Base-by-base conservation (phyloP, 1,140 invertebrate genomes). In the Rhynchophorus ferrugineus region DNA sequence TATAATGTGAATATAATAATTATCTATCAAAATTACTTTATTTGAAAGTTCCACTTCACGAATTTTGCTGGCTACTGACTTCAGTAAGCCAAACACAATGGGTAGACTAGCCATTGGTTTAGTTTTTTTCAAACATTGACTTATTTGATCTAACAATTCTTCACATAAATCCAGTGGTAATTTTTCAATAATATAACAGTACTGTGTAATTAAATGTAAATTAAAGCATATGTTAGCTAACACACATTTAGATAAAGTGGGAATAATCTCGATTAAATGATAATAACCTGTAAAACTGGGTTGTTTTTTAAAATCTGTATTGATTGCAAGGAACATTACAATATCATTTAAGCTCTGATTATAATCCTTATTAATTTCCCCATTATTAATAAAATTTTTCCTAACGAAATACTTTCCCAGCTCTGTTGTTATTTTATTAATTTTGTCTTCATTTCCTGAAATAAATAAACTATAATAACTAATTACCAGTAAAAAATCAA, bases 361-460 rank as follows among this genome's bases (percentile, higher is more conserved):
- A 38, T 56, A 52, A 13, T 41, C 42, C 9, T 24, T 20, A 37
- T 41, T 56, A 21, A 45, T 38, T 35, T 56, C 57, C 8, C 29
- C 37, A 9, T 56, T 42, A 47, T 43, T 48, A 1, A 61, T 48
- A 35, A 63, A 62, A 2, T 49, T 47, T 51, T 59, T 63, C 14
- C 39, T 38, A 21, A 44, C 22, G 14, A 66, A 56, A 35, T 51
- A 58, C 16, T 56, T 56, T 36, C 59, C 36, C 8, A 68, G 14
- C 36, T 61, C 58, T 17, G 44, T 41, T 34, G 60, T 44, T 7
- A 68, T 38, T 7, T 52, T 43, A 21, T 41, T 34, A 43, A 68
- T 62, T 45, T 47, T 57, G 8, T 54, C 47, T 56, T 66, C 64
- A 56, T 65, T 64, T 33, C 66, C 66, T 67, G 42, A 37, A 64